Base-by-base conservation (phyloP, 2,888 invertebrate species). In the Hoplodrina blanda region DNA sequence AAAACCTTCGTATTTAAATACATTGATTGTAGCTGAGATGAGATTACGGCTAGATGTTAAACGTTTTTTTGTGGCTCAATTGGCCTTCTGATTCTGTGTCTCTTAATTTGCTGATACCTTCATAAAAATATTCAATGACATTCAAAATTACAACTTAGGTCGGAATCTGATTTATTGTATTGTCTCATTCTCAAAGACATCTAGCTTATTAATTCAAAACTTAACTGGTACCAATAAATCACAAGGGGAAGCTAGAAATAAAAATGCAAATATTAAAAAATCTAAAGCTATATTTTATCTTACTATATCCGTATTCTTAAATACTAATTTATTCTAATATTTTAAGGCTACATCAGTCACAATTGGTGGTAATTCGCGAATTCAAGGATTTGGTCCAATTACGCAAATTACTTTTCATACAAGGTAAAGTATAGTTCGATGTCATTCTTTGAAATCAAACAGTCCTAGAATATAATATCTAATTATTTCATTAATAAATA, bases 331-430 rank as follows among this genome's bases (percentile, higher is more conserved):
- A 83, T 76, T 66, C 71, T 89, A 90, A 79, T 79, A 80, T 87
- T 46, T 46, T 91, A 91, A 85, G 68, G 73, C 88, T 94, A 94
- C 84, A 88, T 94, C 94, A 94, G 94, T 94, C 94, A 91, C 90
- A 87, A 86, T 91, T 92, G 89, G 89, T 90, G 87, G 81, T 81
- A 25, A 82, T 76, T 74, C 76, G 76, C 76, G 55, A 84, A 64
- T 46, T 84, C 80, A 79, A 82, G 68, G 62, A 71, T 79, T 65
- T 62, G 46, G 44, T 52, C 17, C 5, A 33, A 8, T 2, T 13
- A 62, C 55, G 20, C 17, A 20, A 69, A 59, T 72, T 46, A 55
- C 17, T 13, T 62, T 49, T 52, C 3, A 17, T 41, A 25, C 20
- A 30, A 37, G 74, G 52, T 63, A 60, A 71, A 55, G 17, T 46